phyloP scores from a whole-genome alignment of 1,140 invertebrate species.

The Diorhabda elongata region DNA sequence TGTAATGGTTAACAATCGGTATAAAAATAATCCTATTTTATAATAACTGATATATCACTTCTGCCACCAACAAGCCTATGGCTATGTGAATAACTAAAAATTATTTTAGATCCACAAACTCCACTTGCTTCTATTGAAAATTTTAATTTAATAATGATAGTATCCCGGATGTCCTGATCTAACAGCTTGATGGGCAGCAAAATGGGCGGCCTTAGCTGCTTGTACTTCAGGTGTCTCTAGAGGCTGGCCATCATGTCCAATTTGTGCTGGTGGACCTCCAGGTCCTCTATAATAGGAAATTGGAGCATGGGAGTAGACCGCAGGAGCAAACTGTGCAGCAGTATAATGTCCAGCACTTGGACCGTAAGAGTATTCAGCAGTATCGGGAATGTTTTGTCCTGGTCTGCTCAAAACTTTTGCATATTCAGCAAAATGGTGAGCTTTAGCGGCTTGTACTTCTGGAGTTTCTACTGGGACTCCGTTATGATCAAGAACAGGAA shows the following conservation, averaged over 20 bases:
- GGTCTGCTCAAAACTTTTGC: constrained; percentile 43
- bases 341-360: constrained; percentile 50
- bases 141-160: constrained; percentile 15
- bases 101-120: constrained; percentile 6
- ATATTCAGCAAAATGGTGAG: constrained; percentile 54
- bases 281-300: constrained; percentile 29
- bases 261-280: constrained; percentile 29
- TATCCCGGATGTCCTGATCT: constrained; percentile 13
- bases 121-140: constrained; percentile 3
- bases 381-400: neutral
- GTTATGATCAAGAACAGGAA: constrained; percentile 39
- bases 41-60: neutral
- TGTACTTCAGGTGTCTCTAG: constrained; percentile 58
- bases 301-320: constrained; percentile 16
- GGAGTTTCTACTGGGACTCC: constrained; percentile 53
- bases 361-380: constrained; percentile 26
- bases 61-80: neutral
- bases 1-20: neutral
- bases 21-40: neutral
- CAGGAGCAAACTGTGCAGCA: constrained; percentile 42
- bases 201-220: constrained; percentile 56
- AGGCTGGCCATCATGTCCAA: constrained; percentile 39
- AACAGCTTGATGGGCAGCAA: constrained; percentile 46
- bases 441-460: constrained; percentile 58
- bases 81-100: neutral